Conservation (phyloP, 2,113 vertebrate genomes). For the Aphelocoma coerulescens region DNA sequence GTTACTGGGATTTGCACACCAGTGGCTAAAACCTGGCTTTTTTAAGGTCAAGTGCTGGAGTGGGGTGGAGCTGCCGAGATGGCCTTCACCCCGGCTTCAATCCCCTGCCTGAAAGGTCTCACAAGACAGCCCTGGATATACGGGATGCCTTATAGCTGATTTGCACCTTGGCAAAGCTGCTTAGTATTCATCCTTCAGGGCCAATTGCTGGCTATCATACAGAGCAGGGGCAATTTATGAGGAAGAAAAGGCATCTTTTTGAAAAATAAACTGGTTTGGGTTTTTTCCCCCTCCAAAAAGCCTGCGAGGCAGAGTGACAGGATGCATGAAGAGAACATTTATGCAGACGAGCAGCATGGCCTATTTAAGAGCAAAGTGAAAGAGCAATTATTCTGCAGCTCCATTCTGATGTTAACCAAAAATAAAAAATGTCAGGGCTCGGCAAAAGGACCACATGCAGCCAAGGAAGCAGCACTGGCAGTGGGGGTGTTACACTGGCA, state of each 20-base stretch:
- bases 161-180: conserved; percentile 8
- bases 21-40: not conserved
- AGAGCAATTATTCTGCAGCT: conserved; percentile 32
- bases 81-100: not conserved
- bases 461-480: not conserved
- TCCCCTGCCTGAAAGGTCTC: not conserved
- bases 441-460: conserved; percentile 19
- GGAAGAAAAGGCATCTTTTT: not conserved
- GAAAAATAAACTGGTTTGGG: not conserved
- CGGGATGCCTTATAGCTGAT: not conserved
- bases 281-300: not conserved
- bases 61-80: not conserved
- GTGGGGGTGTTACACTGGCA: fast-evolving
- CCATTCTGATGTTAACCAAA: conserved; percentile 31
- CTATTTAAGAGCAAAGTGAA: conserved; percentile 47
- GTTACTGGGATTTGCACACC: not conserved
- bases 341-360: not conserved
- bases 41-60: not conserved
- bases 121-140: not conserved
- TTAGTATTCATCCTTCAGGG: not conserved
- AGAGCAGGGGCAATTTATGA: not conserved
- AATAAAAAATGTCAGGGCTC: not conserved
- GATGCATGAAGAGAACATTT: conserved; percentile 16
- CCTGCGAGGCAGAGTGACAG: not conserved
- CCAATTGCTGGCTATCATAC: not conserved